Base-by-base conservation (phyloP, 2,113 vertebrate species). In the Coreoperca whiteheadi region DNA sequence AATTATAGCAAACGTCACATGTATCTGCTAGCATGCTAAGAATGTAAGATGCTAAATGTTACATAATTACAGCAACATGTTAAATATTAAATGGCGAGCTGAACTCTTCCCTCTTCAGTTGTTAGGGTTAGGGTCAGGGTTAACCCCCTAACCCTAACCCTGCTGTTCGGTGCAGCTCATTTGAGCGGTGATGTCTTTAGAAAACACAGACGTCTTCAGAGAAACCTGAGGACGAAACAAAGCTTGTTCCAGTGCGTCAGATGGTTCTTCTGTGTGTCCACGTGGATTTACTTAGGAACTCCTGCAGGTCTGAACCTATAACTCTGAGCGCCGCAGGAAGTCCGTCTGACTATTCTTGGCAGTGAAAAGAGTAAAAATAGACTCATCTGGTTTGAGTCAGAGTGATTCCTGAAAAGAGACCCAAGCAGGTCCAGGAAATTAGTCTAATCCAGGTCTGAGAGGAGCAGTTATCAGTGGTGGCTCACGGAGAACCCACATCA, bases 311-410 rank as follows among this genome's bases (percentile, higher is more conserved):
- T 6, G 25, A 20, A 30, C 25, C 37, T 39, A 18, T 2, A 10
- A 63, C 1, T 43, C 23, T 43, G 41, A 28, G 6, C 43, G 4
- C 25, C 25, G 41, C 23, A 28, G 53, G 53, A 57, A 54, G 70
- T 39, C 32, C 8, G 0, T 61, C 41, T 5, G 18, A 16, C 56
- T 60, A 8, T 61, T 61, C 41, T 61, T 7, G 9, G 71, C 41
- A 6, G 9, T 30, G 71, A 43, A 15, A 4, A 8, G n/a, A 60
- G 39, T 71, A 71, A 54, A 67, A 50, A 68, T 68, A 71, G 20
- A 28, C 9, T 30, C 70, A 48, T 59, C 54, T 74, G 71, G n/a
- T 74, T 61, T 61, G 20, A 61, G 41, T 60, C 56, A 74, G 71
- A 74, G 9, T 1, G 51, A 56, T 18, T 61, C 56, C 70, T 57